Percentiles rank a stretch among this genome's conserved stretches.
phyloP scores from a whole-genome alignment of 2,113 vertebrate species.

The Nothocercus julius region DNA sequence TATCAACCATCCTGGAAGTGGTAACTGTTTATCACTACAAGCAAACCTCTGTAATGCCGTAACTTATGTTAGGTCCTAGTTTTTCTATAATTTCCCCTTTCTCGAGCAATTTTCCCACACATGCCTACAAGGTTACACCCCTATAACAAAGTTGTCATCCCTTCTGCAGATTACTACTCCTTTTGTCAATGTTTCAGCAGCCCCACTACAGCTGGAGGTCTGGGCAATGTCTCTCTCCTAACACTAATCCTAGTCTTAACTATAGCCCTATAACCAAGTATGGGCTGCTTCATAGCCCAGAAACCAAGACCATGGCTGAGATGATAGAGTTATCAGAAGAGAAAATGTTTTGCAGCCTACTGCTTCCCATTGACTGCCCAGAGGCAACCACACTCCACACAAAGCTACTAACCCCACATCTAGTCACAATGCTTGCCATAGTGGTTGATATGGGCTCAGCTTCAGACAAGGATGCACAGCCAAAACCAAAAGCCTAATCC shows the following conservation, averaged over 20 bases:
- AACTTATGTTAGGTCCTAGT: too few species aligned
- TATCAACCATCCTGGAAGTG: too few species aligned
- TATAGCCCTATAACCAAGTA: background rate
- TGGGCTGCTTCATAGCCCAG: background rate
- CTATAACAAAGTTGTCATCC: background rate
- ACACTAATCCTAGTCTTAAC: background rate
- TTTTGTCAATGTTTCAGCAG: background rate
- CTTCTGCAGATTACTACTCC: background rate
- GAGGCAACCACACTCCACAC: background rate
- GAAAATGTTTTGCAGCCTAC: background rate
- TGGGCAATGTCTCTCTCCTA: background rate
- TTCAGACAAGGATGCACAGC: background rate
- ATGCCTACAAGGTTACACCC: background rate
- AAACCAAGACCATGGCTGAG: background rate
- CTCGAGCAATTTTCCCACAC: too few species aligned
- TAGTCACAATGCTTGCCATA: background rate
- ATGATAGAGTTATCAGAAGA: background rate
- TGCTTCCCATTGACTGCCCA: background rate
- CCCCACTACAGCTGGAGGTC: background rate
- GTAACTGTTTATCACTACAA: too few species aligned
- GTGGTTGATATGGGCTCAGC: background rate
- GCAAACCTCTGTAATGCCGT: too few species aligned
- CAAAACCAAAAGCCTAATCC: background rate
- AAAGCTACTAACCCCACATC: background rate
- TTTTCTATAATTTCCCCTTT: too few species aligned